phyloP scores from a whole-genome alignment of 1,140 invertebrate species.

The Drosophila malerkotliana region DNA sequence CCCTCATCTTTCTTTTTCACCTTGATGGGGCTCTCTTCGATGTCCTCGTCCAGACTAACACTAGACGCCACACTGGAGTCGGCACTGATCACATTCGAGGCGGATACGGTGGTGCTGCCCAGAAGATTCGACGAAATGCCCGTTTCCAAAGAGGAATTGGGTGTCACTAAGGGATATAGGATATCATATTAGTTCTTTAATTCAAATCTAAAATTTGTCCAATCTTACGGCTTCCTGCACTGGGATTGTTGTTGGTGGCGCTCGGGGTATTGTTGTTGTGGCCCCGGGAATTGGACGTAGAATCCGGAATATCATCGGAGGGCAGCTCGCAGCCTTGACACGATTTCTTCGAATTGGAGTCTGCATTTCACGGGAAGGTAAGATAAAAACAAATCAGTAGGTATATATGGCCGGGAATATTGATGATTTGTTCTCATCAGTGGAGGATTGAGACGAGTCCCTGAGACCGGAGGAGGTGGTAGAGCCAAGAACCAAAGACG shows the following conservation, averaged over 20 bases:
- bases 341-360: conserved; percentile 89
- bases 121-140: conserved; percentile 80
- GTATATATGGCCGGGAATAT: conserved; percentile 53
- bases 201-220: background rate
- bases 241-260: conserved; percentile 89
- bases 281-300: conserved; percentile 87
- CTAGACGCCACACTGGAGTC: conserved; percentile 83
- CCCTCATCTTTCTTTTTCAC: conserved; percentile 82
- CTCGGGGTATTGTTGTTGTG: conserved; percentile 91
- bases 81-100: conserved; percentile 81
- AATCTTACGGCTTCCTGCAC: conserved; percentile 79
- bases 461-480: background rate
- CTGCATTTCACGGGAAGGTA: conserved; percentile 59
- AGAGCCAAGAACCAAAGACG: conserved; percentile 43
- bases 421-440: conserved; percentile 68
- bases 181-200: background rate
- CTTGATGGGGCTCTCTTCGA: conserved; percentile 80
- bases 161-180: conserved; percentile 59
- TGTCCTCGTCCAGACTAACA: conserved; percentile 80
- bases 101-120: conserved; percentile 78
- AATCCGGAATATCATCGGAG: conserved; percentile 89
- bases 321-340: conserved; percentile 95
- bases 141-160: conserved; percentile 81
- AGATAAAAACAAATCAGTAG: conserved; percentile 58
- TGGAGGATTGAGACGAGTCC: conserved; percentile 11